Evolutionary conservation across 2,797 vertebrate species (phyloP).

Genomic region (Todus mexicanus): DNA sequence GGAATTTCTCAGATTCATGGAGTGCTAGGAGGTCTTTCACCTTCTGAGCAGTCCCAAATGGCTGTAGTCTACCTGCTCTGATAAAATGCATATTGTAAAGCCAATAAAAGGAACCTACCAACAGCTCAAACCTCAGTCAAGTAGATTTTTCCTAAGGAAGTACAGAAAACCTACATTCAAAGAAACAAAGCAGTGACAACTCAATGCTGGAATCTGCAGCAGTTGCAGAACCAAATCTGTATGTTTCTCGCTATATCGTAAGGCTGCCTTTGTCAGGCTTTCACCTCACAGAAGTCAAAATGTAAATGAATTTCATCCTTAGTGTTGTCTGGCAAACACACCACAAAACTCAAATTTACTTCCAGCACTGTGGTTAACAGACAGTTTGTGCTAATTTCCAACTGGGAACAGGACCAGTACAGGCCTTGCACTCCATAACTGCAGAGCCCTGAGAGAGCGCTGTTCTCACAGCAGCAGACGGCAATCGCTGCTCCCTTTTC

Average conservation of each 20-base stretch:
- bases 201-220: background rate
- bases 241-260: background rate
- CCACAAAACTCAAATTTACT: background rate
- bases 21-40: background rate
- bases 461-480: background rate
- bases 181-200: background rate
- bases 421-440: background rate
- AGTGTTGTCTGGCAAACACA: background rate
- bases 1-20: background rate
- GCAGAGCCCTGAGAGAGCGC: background rate
- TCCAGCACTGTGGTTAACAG: background rate
- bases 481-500: background rate
- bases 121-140: background rate
- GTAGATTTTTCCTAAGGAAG: background rate
- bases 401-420: background rate
- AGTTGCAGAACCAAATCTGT: background rate
- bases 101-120: background rate
- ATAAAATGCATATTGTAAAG: background rate
- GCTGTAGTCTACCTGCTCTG: background rate
- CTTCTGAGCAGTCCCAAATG: background rate
- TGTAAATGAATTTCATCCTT: background rate
- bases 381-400: background rate
- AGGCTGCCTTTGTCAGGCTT: background rate
- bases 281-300: background rate
- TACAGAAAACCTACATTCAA: background rate